These are phyloP conservation scores for Physeter macrocephalus DNA, from an alignment of 2,113 vertebrate genomes.

Conservation along the genomic window DNA sequence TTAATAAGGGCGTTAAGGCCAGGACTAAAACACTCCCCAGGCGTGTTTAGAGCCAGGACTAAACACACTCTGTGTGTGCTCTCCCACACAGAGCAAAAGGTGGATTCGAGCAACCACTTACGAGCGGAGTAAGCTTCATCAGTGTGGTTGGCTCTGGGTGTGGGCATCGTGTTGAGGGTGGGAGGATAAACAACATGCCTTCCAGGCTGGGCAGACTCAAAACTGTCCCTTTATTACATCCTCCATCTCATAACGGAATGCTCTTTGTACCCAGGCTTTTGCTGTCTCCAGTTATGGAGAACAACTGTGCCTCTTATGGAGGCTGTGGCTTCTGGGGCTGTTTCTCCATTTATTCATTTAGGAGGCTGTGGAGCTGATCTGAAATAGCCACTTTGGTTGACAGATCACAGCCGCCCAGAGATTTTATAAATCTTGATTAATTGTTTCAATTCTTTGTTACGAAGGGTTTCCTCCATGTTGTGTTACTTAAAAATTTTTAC, in stretches of 20 bases:
- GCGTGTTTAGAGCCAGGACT: too few species aligned
- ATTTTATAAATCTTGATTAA: slow-evolving; percentile 44
- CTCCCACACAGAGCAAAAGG: too few species aligned
- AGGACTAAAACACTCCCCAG: neutral
- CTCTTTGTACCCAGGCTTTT: neutral
- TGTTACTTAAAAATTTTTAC: neutral
- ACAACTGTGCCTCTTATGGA: neutral
- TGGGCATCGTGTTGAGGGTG: fast-evolving
- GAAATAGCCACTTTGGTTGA: slow-evolving; percentile 28
- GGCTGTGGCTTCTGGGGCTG: neutral
- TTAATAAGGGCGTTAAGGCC: neutral
- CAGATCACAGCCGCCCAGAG: neutral
- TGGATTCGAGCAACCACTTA: neutral
- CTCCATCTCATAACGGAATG: neutral
- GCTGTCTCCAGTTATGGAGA: neutral
- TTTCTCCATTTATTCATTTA: slow-evolving; percentile 46
- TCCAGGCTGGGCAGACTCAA: neutral
- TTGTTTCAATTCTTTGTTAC: neutral
- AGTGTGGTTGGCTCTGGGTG: neutral
- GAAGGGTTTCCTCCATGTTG: slow-evolving; percentile 40
- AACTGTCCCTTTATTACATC: neutral
- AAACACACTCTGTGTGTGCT: too few species aligned
- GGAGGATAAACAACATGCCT: neutral
- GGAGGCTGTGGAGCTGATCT: slow-evolving; percentile 35
- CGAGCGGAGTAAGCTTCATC: neutral